Percentiles rank a stretch among this genome's conserved stretches.
phyloP scores from a whole-genome alignment of 2,888 invertebrate genomes.

The Hyposoter didymator region DNA sequence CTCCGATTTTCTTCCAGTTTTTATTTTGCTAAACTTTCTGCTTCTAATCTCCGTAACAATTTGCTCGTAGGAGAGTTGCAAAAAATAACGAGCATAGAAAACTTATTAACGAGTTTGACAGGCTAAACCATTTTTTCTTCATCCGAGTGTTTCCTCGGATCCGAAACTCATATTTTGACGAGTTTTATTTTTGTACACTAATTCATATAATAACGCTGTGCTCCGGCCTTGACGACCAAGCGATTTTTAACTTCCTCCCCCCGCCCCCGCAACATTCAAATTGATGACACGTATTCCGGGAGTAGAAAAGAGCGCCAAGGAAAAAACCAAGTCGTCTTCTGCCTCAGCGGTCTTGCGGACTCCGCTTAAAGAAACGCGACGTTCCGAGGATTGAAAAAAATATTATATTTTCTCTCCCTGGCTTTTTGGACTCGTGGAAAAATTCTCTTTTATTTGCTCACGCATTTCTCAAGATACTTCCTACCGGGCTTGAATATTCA shows the following conservation, averaged over 20 bases:
- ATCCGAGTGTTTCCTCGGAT: neutral
- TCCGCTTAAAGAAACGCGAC: slow-evolving; percentile 30
- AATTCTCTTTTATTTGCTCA: slow-evolving; percentile 19
- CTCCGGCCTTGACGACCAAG: slow-evolving; percentile 48
- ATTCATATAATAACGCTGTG: slow-evolving; percentile 37
- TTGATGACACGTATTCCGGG: slow-evolving; percentile 41
- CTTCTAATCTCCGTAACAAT: slow-evolving; percentile 34
- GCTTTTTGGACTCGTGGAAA: slow-evolving; percentile 30
- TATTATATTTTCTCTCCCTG: slow-evolving; percentile 10
- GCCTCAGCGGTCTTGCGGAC: slow-evolving; percentile 14
- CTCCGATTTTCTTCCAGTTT: slow-evolving; percentile 37
- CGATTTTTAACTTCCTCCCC: slow-evolving; percentile 33
- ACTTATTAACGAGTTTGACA: slow-evolving; percentile 40
- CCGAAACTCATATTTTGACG: slow-evolving; percentile 47
- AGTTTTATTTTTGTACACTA: slow-evolving; percentile 45
- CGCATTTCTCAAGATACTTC: slow-evolving; percentile 14
- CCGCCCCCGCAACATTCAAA: slow-evolving; percentile 43
- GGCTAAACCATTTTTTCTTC: slow-evolving; percentile 36
- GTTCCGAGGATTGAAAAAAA: slow-evolving; percentile 21
- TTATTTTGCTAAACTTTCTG: slow-evolving; percentile 47
- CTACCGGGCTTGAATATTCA: slow-evolving; percentile 27
- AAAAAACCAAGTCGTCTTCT: slow-evolving; percentile 31
- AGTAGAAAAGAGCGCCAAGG: neutral
- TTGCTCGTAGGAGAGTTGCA: slow-evolving; percentile 34
- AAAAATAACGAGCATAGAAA: slow-evolving; percentile 13